These are phyloP conservation scores for Heliconius ethilla DNA, from an alignment of 2,888 invertebrate genomes.

Conservation along the genomic window DNA sequence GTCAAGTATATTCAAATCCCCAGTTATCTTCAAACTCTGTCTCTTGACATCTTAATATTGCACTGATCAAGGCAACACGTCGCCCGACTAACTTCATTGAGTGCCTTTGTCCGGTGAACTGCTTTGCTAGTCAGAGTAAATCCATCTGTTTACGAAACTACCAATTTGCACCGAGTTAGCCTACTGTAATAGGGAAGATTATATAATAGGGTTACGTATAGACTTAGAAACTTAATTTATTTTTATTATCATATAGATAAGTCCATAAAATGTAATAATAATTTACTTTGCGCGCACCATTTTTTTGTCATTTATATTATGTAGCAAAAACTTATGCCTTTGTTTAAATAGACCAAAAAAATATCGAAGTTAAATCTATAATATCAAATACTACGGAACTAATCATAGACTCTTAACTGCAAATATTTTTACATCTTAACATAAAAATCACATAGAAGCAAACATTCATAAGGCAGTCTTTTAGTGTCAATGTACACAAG, in stretches of 20 bases:
- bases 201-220: constrained; percentile 10
- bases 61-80: constrained; percentile 31
- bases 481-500: constrained; percentile 24
- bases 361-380: background rate
- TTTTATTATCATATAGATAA: background rate
- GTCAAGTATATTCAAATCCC: background rate
- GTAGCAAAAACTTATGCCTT: no score
- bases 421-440: constrained; percentile 4
- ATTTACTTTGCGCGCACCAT: background rate
- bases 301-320: background rate
- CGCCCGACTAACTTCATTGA: constrained; percentile 31
- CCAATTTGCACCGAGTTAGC: constrained; percentile 28
- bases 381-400: no score
- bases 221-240: background rate
- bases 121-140: constrained; percentile 31
- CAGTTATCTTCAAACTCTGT: background rate
- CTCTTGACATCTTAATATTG: constrained; percentile 13
- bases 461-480: constrained; percentile 16
- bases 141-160: constrained; percentile 30
- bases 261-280: background rate
- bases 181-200: constrained; percentile 10
- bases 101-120: constrained; percentile 25
- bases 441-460: constrained; percentile 15
- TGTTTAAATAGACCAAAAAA: background rate
- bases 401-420: background rate